Evolutionary conservation across 1,140 invertebrate genomes (phyloP), one percentile per base, ranked within the genome.

Genomic region (Drosophila pandora): DNA sequence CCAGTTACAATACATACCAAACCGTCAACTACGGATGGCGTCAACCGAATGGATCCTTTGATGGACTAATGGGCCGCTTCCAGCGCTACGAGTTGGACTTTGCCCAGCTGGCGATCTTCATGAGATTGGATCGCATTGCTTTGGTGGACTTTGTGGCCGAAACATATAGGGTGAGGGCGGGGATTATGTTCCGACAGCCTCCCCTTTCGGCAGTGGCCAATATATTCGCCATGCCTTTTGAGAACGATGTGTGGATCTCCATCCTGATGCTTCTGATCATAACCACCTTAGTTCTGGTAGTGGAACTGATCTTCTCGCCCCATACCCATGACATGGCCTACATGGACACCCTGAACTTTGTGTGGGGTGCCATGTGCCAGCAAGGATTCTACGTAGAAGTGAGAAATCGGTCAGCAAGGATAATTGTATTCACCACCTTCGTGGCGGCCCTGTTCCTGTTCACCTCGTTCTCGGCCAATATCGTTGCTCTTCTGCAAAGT

Each of bases 161-260:
- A 62, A 94, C 93, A 0, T 92, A 93, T 55, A 83, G 91, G 1
- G 88, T 93, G 7, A 89, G 91, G 85, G 93, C 67, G n/a, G 81
- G 76, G 0, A 93, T 93, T 56, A 92, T 95, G 60, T 95, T 95
- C 81, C 93, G 94, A 0, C 93, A 94, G 87, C 95, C 95, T 2
- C 93, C 95, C 28, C 90, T 95, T 21, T 95, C 95, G 0, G 94
- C 93, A 0, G 93, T 95, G 13, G 93, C 92, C 10, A 95, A 95
- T 87, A 93, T 95, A 39, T 95, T 95, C 75, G 92, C 92, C 25
- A 82, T 95, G 76, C 95, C 95, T 9, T 95, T 95, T 69, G 92
- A 93, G 63, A 85, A 73, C 12, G 93, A 92, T 25, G 95, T 95
- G 39, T 95, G 95, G 95, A 76, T 93, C 3, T 93, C 93, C 2